These are phyloP conservation scores for Rana temporaria DNA, from an alignment of 2,113 vertebrate species.

Conservation along the genomic window DNA sequence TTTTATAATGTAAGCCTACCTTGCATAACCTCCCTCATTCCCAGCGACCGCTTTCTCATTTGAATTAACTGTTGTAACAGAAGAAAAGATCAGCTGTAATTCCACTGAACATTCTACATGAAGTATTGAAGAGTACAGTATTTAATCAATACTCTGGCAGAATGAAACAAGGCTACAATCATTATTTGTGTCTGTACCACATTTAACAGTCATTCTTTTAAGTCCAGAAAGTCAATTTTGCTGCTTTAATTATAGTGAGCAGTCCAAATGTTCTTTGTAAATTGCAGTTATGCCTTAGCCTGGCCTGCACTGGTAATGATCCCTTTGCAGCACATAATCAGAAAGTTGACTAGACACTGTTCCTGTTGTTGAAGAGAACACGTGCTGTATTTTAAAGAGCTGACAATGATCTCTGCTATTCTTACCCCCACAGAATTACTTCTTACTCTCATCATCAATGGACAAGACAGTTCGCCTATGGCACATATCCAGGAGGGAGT, in stretches of 20 bases:
- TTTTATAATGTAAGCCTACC: no score
- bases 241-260: conserved; percentile 21
- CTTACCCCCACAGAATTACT: conserved; percentile 86
- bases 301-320: not conserved
- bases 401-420: conserved; percentile 2
- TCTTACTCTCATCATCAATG: conserved; percentile 98
- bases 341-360: not conserved
- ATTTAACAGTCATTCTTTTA: not conserved
- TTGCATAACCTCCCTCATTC: not conserved
- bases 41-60: not conserved
- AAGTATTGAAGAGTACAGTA: not conserved
- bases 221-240: not conserved
- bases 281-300: conserved; percentile 24
- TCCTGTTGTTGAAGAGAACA: not conserved
- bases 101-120: not conserved
- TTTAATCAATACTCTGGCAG: conserved; percentile 20
- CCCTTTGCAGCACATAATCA: conserved; percentile 3
- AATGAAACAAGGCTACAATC: not conserved
- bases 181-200: not conserved
- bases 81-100: not conserved
- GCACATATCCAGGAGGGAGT: conserved; percentile 98
- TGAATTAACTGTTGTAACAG: not conserved
- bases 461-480: conserved; percentile 97
- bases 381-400: not conserved
- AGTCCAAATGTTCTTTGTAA: not conserved